Conservation (phyloP, 2,888 invertebrate genomes). For the Dioctria rufipes region DNA sequence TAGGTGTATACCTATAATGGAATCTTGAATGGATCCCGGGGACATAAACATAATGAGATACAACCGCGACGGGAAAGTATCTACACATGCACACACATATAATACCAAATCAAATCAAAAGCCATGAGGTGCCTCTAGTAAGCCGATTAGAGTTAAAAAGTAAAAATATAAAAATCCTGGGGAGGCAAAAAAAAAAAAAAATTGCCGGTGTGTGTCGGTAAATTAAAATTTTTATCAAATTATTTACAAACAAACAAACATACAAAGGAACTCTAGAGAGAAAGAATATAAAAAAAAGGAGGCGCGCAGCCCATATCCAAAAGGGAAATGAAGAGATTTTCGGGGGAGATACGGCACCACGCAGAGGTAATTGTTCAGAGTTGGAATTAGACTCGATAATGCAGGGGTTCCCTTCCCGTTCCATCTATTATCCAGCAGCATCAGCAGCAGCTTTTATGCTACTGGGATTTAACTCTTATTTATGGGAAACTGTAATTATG, state of each 20-base stretch:
- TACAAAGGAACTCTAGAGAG: background rate
- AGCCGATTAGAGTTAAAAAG: slow-evolving; percentile 45
- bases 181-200: background rate
- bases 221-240: slow-evolving; percentile 54
- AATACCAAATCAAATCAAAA: slow-evolving; percentile 21
- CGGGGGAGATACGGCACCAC: slow-evolving; percentile 49
- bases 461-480: slow-evolving; percentile 46
- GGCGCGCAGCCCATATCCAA: slow-evolving; percentile 28
- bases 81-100: too few relatives aligned
- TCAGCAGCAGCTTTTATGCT: background rate
- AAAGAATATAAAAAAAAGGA: slow-evolving; percentile 11
- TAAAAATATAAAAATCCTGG: slow-evolving; percentile 13
- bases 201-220: slow-evolving; percentile 20
- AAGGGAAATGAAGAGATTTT: slow-evolving; percentile 49
- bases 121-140: slow-evolving; percentile 16
- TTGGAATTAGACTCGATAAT: background rate
- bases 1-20: too few relatives aligned
- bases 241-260: slow-evolving; percentile 53
- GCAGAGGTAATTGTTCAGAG: slow-evolving; percentile 43
- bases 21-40: too few relatives aligned
- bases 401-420: slow-evolving; percentile 25
- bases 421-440: too few relatives aligned
- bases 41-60: background rate
- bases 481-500: slow-evolving; percentile 44
- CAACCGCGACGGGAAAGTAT: background rate